Base-by-base conservation (phyloP, 2,797 vertebrate species). In the Podarcis siculus region DNA sequence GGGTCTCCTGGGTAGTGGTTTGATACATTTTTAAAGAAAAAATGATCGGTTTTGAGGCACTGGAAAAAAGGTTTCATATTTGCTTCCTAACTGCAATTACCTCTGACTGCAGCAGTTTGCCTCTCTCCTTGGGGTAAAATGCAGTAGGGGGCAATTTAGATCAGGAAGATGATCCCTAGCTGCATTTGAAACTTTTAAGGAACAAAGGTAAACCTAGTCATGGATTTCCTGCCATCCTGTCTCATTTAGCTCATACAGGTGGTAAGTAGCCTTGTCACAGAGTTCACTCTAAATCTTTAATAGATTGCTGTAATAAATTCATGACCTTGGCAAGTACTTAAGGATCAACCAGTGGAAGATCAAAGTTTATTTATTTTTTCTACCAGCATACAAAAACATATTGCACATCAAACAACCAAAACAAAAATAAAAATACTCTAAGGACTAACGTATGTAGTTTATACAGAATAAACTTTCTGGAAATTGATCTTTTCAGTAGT, bases 351-450 rank as follows among this genome's bases (percentile, higher is more conserved):
- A 97, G 97, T 98, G 98, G 97, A 99, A 99, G 98, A 99, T 98
- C 98, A 97, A 98, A 98, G 98, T 99, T 99, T 98, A 99, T 99
- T 99, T 98, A 98, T 98, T 98, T 96, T 96, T 99, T 99, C 99
- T 99, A 99, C 97, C 98, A 98, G 98, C 98, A 99, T 99, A 99
- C 98, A 99, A 99, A 97, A 99, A 99, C 98, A 99, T 99, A 99
- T 99, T 99, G 98, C 99, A 99, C 98, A 99, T 99, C 98, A 99
- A 99, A 98, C 98, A 99, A 99, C 97, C 98, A 98, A 98, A 98
- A 98, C 97, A 94, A 98, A 97, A 98, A 98, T 96, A 97, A 97
- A 94, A 97, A 96, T 97, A 97, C 92, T 97, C 96, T 97, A 94
- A 97, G 96, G 97, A 98, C 97, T 98, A 97, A 98, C 97, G 96